Evolutionary conservation across 2,888 invertebrate genomes (phyloP), one percentile per base, ranked within the genome.

Genomic region (Drosophila greeni): DNA sequence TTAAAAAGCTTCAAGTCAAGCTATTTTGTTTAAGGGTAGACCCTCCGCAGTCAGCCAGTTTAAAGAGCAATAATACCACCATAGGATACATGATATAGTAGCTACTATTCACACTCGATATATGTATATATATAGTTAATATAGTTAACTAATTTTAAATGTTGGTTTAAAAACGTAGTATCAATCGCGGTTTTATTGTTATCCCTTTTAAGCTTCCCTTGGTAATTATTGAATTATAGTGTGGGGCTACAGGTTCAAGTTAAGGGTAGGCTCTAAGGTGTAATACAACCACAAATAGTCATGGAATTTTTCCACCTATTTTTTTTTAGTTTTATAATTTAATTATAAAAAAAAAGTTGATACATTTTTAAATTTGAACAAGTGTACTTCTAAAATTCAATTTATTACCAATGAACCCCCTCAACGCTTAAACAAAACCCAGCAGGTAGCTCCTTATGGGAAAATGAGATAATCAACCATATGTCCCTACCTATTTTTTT

Each of bases 401-500:
- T 5, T 5, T 16, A n/a, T 42, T 11, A 2, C n/a, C 24, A 6
- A 2, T 5, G 5, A 2, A n/a, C 9, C 11, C n/a, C 9, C 2
- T 9, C 11, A 42, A 42, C 2, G 2, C 5, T 16, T 42, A 11
- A 24, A 42, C 24, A 16, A 26, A 26, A 3, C 24, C 42, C 43
- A 16, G 1, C 1, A 12, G 12, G 1, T 14, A 18, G 5, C 20
- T 18, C 36, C 36, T 14, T 18, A 20, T 24, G 45, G 14, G 16
- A 24, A 18, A 12, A 36, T 59, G 34, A 59, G 23, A 20, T 59
- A 55, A 43, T 26, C 55, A 29, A 29, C 29, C 29, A 23, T 4
- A 55, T 39, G 39, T 39, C 39, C 3, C 20, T 14, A 2, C 12
- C 6, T 16, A 14, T 51, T 29, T 54, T 59, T 20, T 20, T 24